Evolutionary conservation across 1,140 invertebrate genomes (phyloP).

Genomic region (Teleopsis dalmanni): DNA sequence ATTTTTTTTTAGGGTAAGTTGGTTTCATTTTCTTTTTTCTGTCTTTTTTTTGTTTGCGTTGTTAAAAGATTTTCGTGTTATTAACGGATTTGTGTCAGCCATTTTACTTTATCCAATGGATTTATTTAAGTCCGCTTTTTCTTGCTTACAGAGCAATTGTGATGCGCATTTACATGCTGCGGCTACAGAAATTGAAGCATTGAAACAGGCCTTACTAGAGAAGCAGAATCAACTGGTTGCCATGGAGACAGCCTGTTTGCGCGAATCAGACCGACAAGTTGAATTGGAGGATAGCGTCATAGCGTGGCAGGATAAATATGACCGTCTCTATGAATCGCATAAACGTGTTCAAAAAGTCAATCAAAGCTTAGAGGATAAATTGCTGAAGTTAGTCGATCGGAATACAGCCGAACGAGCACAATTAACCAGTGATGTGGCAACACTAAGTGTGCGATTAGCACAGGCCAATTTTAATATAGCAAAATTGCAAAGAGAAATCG

Average conservation of each 20-base stretch:
- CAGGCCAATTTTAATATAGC: slow-evolving; percentile 81
- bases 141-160: too few species aligned
- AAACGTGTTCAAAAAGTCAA: slow-evolving; percentile 92
- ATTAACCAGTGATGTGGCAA: slow-evolving; percentile 79
- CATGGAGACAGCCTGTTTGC: slow-evolving; percentile 78
- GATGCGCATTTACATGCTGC: slow-evolving; percentile 66
- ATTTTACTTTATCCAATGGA: too few species aligned
- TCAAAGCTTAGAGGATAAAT: slow-evolving; percentile 89
- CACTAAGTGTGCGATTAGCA: slow-evolving; percentile 76
- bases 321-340: slow-evolving; percentile 85
- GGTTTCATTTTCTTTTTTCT: too few species aligned
- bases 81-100: too few species aligned
- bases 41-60: too few species aligned
- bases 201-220: slow-evolving; percentile 71
- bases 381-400: slow-evolving; percentile 85
- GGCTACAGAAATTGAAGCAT: slow-evolving; percentile 68
- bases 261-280: slow-evolving; percentile 66
- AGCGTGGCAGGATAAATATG: slow-evolving; percentile 88
- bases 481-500: slow-evolving; percentile 86
- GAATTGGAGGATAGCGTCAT: slow-evolving; percentile 77
- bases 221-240: slow-evolving; percentile 74
- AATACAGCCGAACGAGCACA: slow-evolving; percentile 85
- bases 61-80: too few species aligned
- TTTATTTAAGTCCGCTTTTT: too few species aligned
- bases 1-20: too few species aligned